phyloP scores from a whole-genome alignment of 2,113 vertebrate species.

The Phrynocephalus versicolor region DNA sequence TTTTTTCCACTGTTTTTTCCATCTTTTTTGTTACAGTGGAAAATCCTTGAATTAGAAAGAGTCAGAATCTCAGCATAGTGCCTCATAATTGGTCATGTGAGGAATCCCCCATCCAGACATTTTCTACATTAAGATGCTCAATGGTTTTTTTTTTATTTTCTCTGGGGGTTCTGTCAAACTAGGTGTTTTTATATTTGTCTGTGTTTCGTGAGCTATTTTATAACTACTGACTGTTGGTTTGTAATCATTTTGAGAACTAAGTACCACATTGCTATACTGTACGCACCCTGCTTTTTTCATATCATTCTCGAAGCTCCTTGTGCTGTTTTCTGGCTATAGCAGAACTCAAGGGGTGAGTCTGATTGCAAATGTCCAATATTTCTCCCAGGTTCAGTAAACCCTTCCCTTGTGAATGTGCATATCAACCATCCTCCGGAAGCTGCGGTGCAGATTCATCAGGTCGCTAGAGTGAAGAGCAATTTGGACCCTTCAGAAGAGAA shows the following conservation, averaged over 20 bases:
- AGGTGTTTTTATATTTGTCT: neutral
- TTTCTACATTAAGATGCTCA: neutral
- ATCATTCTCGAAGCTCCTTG: neutral
- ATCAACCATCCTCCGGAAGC: constrained; percentile 93
- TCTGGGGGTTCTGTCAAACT: neutral
- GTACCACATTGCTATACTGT: neutral
- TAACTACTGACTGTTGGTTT: neutral
- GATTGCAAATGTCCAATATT: constrained; percentile 16
- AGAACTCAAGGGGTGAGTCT: neutral
- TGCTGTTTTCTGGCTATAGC: neutral
- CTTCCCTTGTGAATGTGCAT: constrained; percentile 89
- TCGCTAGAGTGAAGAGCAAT: constrained; percentile 82
- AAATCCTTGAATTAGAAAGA: too few relatives aligned
- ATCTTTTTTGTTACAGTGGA: too few relatives aligned
- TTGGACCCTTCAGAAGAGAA: constrained; percentile 65
- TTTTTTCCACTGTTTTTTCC: too few relatives aligned
- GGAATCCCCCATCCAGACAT: too few relatives aligned
- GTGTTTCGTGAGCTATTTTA: neutral
- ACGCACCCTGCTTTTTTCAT: neutral
- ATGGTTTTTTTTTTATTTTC: neutral
- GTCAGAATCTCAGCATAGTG: too few relatives aligned
- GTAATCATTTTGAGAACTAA: neutral
- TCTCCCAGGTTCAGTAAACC: constrained; percentile 76
- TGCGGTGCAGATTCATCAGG: constrained; percentile 92
- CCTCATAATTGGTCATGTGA: too few relatives aligned